phyloP scores from a whole-genome alignment of 2,797 vertebrate species.

The Gobionotothen gibberifrons region DNA sequence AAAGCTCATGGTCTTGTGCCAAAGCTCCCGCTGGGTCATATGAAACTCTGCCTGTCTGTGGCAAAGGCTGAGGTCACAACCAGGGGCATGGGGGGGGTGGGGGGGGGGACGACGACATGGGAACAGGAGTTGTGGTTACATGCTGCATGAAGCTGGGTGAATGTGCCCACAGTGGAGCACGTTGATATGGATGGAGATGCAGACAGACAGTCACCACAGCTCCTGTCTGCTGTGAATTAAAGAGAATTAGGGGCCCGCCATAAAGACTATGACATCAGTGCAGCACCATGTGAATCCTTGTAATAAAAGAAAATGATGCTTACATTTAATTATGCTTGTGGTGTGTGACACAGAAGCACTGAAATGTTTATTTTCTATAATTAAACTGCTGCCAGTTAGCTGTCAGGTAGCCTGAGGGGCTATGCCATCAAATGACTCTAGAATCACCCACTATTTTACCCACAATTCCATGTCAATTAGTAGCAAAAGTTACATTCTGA shows the following conservation, averaged over 20 bases:
- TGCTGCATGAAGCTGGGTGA: constrained; percentile 35
- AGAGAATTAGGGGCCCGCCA: constrained; percentile 64
- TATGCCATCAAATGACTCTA: background rate
- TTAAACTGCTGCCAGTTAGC: constrained; percentile 45
- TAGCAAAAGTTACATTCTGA: constrained; percentile 33
- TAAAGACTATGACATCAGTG: constrained; percentile 76
- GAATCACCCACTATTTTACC: constrained; percentile 21
- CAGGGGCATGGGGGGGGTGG: background rate
- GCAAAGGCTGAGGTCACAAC: constrained; percentile 53
- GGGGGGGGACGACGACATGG: constrained; percentile 30
- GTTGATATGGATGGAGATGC: constrained; percentile 46
- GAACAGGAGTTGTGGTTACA: constrained; percentile 51
- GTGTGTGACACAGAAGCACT: constrained; percentile 57
- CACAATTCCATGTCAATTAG: constrained; percentile 43
- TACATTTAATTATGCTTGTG: constrained; percentile 45
- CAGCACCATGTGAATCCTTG: constrained; percentile 59
- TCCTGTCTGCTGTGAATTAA: constrained; percentile 75
- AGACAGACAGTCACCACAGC: constrained; percentile 64
- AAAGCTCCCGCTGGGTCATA: constrained; percentile 48
- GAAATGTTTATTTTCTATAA: constrained; percentile 54
- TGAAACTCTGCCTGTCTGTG: constrained; percentile 58
- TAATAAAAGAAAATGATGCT: constrained; percentile 68
- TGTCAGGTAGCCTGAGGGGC: constrained; percentile 28
- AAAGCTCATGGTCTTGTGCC: constrained; percentile 29
- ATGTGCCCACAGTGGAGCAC: constrained; percentile 49